Evolutionary conservation across 64 coral and sea anemone species (phyloP).

Genomic region (Montipora sp.): DNA sequence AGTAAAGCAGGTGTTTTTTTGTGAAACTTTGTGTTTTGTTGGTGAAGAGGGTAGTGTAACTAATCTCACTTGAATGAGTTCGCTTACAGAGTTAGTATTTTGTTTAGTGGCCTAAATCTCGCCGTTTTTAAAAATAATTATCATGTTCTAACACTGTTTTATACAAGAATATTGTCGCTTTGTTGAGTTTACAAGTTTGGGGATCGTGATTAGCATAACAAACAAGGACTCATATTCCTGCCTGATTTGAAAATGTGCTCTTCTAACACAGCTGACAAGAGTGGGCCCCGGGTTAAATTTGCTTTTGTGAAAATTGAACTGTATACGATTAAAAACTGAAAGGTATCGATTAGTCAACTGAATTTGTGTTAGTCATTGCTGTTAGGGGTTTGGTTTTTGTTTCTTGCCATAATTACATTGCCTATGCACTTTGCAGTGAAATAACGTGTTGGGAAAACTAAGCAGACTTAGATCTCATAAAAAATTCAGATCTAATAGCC

Average conservation of each 20-base stretch:
- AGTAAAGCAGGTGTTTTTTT: slow-evolving; percentile 1
- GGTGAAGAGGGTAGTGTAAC: not conserved
- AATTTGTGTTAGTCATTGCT: not conserved
- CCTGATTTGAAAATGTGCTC: not conserved
- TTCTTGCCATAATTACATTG: too few relatives aligned
- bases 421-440: too few relatives aligned
- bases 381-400: not conserved
- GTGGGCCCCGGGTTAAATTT: not conserved
- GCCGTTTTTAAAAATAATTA: too few relatives aligned
- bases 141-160: not conserved
- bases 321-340: not conserved
- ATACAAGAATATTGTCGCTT: not conserved
- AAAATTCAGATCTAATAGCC: not conserved
- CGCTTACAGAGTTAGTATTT: not conserved
- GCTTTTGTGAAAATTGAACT: slow-evolving; percentile 5
- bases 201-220: slow-evolving; percentile 24
- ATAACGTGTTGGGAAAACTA: not conserved
- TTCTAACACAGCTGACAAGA: slow-evolving; percentile 7
- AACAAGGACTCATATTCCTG: not conserved
- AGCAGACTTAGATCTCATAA: not conserved
- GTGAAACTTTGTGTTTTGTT: not conserved
- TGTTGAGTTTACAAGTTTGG: not conserved
- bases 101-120: not conserved
- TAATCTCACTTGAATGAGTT: not conserved
- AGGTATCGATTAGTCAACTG: not conserved